phyloP scores from a whole-genome alignment of 2,113 vertebrate species.

The Dascyllus trimaculatus region DNA sequence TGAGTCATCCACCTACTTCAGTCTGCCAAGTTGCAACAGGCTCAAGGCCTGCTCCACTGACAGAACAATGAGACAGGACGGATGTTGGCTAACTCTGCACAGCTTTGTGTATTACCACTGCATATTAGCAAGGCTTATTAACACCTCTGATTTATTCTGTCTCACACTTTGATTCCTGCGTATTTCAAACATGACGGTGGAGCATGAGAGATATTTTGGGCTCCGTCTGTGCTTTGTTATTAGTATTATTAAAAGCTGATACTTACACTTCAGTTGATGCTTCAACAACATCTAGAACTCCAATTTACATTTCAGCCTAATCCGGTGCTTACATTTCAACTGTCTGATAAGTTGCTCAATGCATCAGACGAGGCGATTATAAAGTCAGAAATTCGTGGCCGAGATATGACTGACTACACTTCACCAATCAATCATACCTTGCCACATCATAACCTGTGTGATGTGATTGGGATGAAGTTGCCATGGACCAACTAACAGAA shows the following conservation, averaged over 20 bases:
- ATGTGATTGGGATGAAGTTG: too few species aligned
- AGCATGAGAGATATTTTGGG: neutral
- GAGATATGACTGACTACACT: too few species aligned
- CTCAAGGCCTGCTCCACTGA: constrained; percentile 37
- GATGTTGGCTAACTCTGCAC: constrained; percentile 23
- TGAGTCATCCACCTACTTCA: constrained; percentile 53
- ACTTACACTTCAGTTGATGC: neutral
- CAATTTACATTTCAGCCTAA: too few species aligned
- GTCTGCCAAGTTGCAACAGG: constrained; percentile 44
- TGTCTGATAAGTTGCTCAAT: too few species aligned
- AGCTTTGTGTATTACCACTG: neutral
- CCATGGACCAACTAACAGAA: too few species aligned
- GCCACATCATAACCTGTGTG: too few species aligned
- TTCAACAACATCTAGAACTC: neutral
- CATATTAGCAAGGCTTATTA: constrained; percentile 8
- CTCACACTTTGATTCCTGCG: neutral
- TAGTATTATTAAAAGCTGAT: neutral
- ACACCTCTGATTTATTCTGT: neutral
- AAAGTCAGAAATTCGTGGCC: too few species aligned
- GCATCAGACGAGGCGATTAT: too few species aligned
- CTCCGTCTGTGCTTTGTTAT: neutral
- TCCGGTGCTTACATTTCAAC: too few species aligned
- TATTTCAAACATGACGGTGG: neutral
- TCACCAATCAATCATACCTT: too few species aligned
- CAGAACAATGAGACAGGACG: constrained; percentile 38